These are phyloP conservation scores for Myotis brandtii DNA, from an alignment of 2,113 vertebrate species.

Conservation along the genomic window DNA sequence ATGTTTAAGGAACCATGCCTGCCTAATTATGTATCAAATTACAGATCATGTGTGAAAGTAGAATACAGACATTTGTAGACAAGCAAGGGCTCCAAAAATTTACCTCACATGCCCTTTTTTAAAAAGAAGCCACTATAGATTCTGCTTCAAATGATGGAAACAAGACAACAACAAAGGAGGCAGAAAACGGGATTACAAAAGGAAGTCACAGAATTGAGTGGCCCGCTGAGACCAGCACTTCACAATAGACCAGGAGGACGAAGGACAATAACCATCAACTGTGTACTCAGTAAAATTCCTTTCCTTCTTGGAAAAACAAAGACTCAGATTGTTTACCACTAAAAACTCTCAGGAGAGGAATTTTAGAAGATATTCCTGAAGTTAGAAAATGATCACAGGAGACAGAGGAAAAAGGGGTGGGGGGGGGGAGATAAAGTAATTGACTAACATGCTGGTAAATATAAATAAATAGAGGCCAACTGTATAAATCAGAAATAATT, in stretches of 20 bases:
- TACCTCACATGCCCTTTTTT: background rate
- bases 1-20: background rate
- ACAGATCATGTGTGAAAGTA: background rate
- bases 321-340: background rate
- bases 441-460: background rate
- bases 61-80: background rate
- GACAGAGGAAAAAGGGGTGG: background rate
- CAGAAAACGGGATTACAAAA: background rate
- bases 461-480: background rate
- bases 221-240: background rate
- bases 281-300: background rate
- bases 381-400: background rate
- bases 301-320: background rate
- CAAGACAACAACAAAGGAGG: background rate
- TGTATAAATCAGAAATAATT: background rate
- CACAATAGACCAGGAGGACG: background rate
- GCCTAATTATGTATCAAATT: background rate
- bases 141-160: background rate
- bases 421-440: background rate
- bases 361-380: background rate
- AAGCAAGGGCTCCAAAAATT: background rate
- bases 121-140: background rate
- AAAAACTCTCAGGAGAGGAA: background rate
- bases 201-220: background rate
- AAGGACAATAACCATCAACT: background rate